A percentile compares a stretch with the other conserved stretches of the same genome.
These are phyloP conservation scores for Pandemis corylana DNA, from an alignment of 2,888 invertebrate species.

Conservation along the genomic window DNA sequence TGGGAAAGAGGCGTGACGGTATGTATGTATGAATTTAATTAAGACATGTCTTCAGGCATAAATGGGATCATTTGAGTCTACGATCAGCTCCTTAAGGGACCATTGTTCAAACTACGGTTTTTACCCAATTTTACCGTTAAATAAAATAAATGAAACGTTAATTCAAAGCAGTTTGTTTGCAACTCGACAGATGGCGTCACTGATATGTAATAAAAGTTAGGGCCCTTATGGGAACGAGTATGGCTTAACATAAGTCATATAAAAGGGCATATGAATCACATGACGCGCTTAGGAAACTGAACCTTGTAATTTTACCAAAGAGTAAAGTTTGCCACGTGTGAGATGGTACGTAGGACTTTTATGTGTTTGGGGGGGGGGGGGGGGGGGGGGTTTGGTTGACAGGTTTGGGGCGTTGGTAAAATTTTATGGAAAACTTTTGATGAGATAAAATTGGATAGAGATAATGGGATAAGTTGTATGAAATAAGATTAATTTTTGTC, in stretches of 20 bases:
- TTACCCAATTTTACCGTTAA: not conserved
- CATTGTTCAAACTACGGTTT: not conserved
- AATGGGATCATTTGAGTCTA: too few species aligned
- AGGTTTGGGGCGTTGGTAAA: not conserved
- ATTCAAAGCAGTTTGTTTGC: conserved; percentile 9
- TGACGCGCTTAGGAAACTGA: not conserved
- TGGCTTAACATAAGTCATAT: not conserved
- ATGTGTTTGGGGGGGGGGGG: not conserved
- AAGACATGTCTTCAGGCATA: too few species aligned
- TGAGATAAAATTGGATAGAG: not conserved
- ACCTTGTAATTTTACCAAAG: not conserved
- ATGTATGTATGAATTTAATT: too few species aligned
- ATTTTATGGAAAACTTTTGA: conserved; percentile 19
- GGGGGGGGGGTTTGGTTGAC: not conserved
- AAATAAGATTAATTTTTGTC: not conserved
- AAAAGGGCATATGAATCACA: not conserved
- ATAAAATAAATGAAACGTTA: not conserved
- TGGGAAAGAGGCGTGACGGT: too few species aligned
- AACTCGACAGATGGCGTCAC: conserved; percentile 7
- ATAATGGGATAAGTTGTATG: conserved; percentile 2
- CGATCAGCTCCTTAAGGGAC: too few species aligned
- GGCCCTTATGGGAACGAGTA: conserved; percentile 12
- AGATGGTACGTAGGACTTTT: not conserved
- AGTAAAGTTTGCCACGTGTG: not conserved
- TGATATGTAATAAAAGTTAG: conserved; percentile 13